Conservation (phyloP, 2,888 invertebrate genomes). For the Heliconius erato region DNA sequence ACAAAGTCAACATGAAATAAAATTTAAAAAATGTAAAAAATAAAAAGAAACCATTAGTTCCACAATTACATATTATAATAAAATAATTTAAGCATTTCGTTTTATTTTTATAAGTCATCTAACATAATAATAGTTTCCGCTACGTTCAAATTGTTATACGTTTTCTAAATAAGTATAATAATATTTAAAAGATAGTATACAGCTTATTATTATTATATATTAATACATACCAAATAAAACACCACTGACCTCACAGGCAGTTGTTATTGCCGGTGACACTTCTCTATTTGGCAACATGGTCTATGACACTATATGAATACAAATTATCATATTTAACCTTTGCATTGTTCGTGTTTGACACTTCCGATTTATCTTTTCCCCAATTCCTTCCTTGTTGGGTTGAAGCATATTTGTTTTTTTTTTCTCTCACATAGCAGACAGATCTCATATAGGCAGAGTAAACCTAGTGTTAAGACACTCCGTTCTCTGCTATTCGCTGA, state of each 20-base stretch:
- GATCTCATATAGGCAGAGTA: too few relatives aligned
- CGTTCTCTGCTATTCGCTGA: too few relatives aligned
- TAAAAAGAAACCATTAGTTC: neutral
- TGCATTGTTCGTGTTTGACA: conserved; percentile 58
- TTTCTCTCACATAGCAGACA: too few relatives aligned
- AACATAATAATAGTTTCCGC: neutral
- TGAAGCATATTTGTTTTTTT: neutral
- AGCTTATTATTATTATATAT: conserved; percentile 20
- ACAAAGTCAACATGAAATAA: neutral
- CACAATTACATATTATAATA: neutral
- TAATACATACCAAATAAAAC: conserved; percentile 59
- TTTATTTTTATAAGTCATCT: neutral
- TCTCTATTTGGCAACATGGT: conserved; percentile 57
- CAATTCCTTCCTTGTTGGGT: conserved; percentile 45
- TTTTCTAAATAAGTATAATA: neutral
- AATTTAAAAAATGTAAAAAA: neutral
- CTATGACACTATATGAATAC: conserved; percentile 58
- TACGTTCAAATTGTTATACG: too few relatives aligned
- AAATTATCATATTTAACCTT: conserved; percentile 65
- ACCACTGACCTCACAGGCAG: conserved; percentile 64
- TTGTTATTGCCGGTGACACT: conserved; percentile 61
- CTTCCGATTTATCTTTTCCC: conserved; percentile 62
- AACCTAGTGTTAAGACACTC: too few relatives aligned
- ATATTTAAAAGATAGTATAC: neutral
- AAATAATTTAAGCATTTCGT: neutral